Conservation (phyloP, 2,888 invertebrate genomes). For the Cactoblastis cactorum region DNA sequence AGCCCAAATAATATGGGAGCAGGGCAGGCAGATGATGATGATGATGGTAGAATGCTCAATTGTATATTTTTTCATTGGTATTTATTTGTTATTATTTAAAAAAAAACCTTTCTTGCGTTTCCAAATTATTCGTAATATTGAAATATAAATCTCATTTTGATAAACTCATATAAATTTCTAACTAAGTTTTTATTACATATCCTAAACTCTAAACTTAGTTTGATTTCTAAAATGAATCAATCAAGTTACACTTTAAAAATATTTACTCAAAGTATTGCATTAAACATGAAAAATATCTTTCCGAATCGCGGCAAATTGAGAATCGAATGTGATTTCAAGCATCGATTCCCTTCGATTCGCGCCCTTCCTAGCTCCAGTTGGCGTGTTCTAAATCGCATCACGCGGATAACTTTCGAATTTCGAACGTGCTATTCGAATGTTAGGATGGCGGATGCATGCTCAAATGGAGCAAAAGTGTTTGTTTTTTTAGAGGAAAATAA, state of each 20-base stretch:
- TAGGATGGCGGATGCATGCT: slow-evolving; percentile 21
- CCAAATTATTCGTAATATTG: too few relatives aligned
- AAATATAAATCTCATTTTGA: too few relatives aligned
- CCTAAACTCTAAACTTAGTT: too few relatives aligned
- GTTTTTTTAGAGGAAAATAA: neutral
- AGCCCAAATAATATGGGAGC: too few relatives aligned
- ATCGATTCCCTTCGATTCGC: slow-evolving; percentile 28
- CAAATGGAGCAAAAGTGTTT: neutral
- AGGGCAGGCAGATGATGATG: too few relatives aligned
- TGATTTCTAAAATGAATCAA: slow-evolving; percentile 33
- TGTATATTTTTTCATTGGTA: too few relatives aligned
- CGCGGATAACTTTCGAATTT: slow-evolving; percentile 36
- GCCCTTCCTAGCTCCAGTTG: slow-evolving; percentile 22
- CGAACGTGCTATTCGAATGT: slow-evolving; percentile 37
- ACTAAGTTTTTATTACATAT: too few relatives aligned
- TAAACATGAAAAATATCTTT: slow-evolving; percentile 28
- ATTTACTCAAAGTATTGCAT: slow-evolving; percentile 8
- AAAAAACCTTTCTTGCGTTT: too few relatives aligned
- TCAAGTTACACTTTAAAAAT: slow-evolving; percentile 17
- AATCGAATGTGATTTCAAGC: slow-evolving; percentile 31
- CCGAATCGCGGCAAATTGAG: slow-evolving; percentile 28
- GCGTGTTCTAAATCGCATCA: slow-evolving; percentile 26
- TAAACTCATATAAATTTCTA: too few relatives aligned
- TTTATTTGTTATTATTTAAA: too few relatives aligned
- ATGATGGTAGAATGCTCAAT: too few relatives aligned